Conservation (phyloP, 1,140 invertebrate species). For the Orius laevigatus region DNA sequence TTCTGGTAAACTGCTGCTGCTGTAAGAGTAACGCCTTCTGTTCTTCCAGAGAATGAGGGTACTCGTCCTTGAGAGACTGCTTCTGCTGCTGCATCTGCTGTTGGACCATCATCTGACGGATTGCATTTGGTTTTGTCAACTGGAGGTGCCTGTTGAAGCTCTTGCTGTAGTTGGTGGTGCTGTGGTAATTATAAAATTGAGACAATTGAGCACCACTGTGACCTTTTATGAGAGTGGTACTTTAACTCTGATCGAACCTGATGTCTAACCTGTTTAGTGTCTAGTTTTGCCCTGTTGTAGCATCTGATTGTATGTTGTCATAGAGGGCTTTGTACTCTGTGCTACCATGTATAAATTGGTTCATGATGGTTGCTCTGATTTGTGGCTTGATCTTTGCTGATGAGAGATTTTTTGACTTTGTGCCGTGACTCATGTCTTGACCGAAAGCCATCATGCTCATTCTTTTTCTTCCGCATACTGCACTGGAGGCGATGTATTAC, state of each 20-base stretch:
- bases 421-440: constrained; percentile 6
- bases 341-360: constrained; percentile 15
- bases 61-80: not conserved
- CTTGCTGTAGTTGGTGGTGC: constrained; percentile 22
- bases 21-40: constrained; percentile 16
- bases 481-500: constrained; percentile 25
- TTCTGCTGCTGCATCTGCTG: constrained; percentile 18
- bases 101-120: constrained; percentile 13
- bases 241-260: not conserved
- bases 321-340: not conserved
- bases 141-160: constrained; percentile 19
- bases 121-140: constrained; percentile 16
- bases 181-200: constrained; percentile 17
- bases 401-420: constrained; percentile 10
- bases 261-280: constrained; percentile 1
- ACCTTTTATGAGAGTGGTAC: not conserved
- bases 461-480: constrained; percentile 24
- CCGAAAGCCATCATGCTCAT: constrained; percentile 16
- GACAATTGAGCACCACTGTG: constrained; percentile 5
- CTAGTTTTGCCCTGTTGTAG: constrained; percentile 8
- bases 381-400: constrained; percentile 15
- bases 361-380: constrained; percentile 17
- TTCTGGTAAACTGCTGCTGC: constrained; percentile 19
- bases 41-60: too few species aligned
- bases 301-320: not conserved